Conservation (phyloP, 2,797 vertebrate genomes). For the Arnoldichthys spilopterus region DNA sequence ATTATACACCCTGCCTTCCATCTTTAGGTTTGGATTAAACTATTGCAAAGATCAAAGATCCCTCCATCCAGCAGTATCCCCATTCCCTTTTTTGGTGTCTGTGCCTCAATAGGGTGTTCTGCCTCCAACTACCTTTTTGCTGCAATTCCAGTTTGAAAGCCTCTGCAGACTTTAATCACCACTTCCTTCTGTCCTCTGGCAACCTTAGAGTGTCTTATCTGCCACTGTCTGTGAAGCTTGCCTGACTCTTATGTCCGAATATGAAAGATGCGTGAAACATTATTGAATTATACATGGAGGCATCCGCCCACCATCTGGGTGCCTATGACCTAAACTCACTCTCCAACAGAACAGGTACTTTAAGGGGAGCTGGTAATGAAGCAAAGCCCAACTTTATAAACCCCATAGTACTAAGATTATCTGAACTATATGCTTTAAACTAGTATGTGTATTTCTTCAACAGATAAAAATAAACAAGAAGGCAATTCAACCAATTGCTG, state of each 20-base stretch:
- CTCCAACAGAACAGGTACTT: constrained; percentile 2
- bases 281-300: constrained; percentile 56
- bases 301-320: constrained; percentile 30
- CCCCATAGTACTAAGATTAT: not conserved
- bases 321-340: constrained; percentile 24
- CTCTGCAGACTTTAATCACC: constrained; percentile 50
- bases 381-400: not conserved
- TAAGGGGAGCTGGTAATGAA: not conserved
- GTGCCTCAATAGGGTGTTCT: constrained; percentile 31
- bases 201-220: constrained; percentile 48
- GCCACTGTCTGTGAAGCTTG: constrained; percentile 37
- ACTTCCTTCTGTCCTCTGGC: constrained; percentile 27
- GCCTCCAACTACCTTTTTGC: constrained; percentile 42
- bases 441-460: not conserved
- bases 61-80: constrained; percentile 11
- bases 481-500: too few relatives aligned
- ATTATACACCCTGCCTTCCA: constrained; percentile 3
- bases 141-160: constrained; percentile 35
- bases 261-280: constrained; percentile 47
- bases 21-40: constrained; percentile 37
- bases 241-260: constrained; percentile 43
- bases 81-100: not conserved
- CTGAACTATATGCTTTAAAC: not conserved
- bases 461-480: not conserved
- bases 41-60: constrained; percentile 49